phyloP scores from a whole-genome alignment of 2,888 invertebrate genomes.

The Cryptocephalus moraei region DNA sequence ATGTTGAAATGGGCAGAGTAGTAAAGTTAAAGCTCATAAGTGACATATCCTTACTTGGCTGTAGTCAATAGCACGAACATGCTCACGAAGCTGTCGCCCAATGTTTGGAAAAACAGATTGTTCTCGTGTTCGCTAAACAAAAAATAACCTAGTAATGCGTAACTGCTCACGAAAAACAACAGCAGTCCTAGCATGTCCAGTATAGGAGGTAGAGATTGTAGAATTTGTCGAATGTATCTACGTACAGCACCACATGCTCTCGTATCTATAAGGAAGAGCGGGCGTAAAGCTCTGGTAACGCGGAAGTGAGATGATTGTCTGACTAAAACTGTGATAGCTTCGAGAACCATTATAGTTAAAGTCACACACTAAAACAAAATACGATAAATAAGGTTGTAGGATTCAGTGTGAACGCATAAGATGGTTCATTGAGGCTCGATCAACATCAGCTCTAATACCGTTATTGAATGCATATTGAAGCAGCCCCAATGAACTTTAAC shows the following conservation, averaged over 20 bases:
- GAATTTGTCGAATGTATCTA: slow-evolving; percentile 64
- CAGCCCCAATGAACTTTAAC: too few species aligned
- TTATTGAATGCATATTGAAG: too few species aligned
- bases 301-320: slow-evolving; percentile 78
- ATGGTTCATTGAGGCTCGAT: too few species aligned
- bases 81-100: slow-evolving; percentile 76
- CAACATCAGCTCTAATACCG: too few species aligned
- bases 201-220: slow-evolving; percentile 79
- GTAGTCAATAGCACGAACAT: slow-evolving; percentile 85
- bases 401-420: too few species aligned
- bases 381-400: background rate
- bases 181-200: slow-evolving; percentile 78
- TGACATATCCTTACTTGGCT: slow-evolving; percentile 56
- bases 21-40: too few species aligned
- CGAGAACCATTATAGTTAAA: slow-evolving; percentile 69
- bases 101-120: slow-evolving; percentile 67
- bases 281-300: slow-evolving; percentile 75
- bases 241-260: slow-evolving; percentile 72
- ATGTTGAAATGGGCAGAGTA: too few species aligned
- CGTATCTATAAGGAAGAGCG: slow-evolving; percentile 83
- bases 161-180: slow-evolving; percentile 75
- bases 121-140: slow-evolving; percentile 63
- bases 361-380: slow-evolving; percentile 53
- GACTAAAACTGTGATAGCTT: slow-evolving; percentile 68
- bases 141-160: slow-evolving; percentile 72